Conservation (phyloP, 2,888 invertebrate species). For the Spilosoma lubricipeda region DNA sequence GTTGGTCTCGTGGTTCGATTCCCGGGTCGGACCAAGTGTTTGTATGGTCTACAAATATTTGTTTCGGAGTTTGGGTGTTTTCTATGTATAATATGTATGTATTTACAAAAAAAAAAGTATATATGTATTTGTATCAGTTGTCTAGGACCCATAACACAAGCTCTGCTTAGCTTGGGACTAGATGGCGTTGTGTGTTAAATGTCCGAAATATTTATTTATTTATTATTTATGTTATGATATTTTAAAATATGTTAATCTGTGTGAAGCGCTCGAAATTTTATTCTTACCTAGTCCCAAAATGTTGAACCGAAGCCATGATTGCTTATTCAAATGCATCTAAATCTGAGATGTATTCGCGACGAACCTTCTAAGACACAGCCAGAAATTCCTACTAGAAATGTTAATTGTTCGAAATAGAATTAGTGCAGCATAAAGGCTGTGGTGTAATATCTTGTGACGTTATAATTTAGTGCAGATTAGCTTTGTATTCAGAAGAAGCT, state of each 20-base stretch:
- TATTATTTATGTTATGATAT: no score
- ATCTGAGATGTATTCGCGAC: constrained; percentile 23
- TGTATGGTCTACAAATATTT: no score
- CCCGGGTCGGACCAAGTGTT: no score
- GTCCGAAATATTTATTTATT: no score
- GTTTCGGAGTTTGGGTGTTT: no score
- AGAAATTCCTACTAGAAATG: background rate
- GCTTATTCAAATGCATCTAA: constrained; percentile 45
- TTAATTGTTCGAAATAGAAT: constrained; percentile 10
- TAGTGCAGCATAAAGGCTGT: background rate
- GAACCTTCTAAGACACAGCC: background rate
- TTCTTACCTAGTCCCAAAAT: background rate
- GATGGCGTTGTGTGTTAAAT: no score
- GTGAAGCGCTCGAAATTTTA: background rate
- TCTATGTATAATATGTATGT: no score
- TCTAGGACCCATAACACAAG: no score
- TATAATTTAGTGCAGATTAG: background rate
- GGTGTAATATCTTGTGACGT: background rate
- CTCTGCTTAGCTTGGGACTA: no score
- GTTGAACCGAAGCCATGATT: constrained; percentile 9
- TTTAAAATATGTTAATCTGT: background rate
- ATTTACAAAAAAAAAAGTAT: no score
- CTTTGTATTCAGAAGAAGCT: background rate
- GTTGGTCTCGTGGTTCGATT: no score
- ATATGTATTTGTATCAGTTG: no score